A percentile compares a stretch with the other conserved stretches of the same genome.
Conservation (phyloP, 1,140 invertebrate species). For the Calliphora vicina region DNA sequence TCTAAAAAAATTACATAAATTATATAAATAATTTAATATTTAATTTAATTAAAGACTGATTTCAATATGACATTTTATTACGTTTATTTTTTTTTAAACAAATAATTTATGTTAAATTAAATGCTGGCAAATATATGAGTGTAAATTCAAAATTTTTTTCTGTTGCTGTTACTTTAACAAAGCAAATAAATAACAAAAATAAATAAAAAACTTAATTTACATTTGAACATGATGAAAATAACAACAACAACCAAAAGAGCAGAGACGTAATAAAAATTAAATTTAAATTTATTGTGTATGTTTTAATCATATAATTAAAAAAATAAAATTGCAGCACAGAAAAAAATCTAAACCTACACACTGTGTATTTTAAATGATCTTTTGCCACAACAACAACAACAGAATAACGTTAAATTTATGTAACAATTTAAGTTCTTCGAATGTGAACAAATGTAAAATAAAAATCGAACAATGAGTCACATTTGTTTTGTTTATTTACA, state of each 20-base stretch:
- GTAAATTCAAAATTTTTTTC: too few species aligned
- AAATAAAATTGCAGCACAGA: background rate
- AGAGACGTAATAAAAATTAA: constrained; percentile 2
- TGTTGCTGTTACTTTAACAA: too few species aligned
- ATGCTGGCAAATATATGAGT: background rate
- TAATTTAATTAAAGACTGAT: too few species aligned
- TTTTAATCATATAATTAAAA: constrained; percentile 10
- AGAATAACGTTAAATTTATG: background rate
- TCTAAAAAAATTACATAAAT: too few species aligned
- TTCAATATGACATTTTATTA: too few species aligned
- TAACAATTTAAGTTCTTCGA: background rate
- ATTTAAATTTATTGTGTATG: constrained; percentile 6
- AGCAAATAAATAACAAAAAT: background rate
- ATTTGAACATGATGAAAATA: background rate
- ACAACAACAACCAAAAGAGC: background rate
- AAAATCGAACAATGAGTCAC: background rate
- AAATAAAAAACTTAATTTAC: background rate
- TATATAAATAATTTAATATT: too few species aligned
- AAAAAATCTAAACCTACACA: background rate
- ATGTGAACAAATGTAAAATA: background rate
- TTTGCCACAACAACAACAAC: background rate
- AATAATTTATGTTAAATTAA: background rate
- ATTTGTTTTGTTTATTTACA: background rate
- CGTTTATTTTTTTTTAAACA: too few species aligned
- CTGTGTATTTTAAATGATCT: background rate